phyloP scores from a whole-genome alignment of 2,113 vertebrate species.

The Gallinago jamesoni region DNA sequence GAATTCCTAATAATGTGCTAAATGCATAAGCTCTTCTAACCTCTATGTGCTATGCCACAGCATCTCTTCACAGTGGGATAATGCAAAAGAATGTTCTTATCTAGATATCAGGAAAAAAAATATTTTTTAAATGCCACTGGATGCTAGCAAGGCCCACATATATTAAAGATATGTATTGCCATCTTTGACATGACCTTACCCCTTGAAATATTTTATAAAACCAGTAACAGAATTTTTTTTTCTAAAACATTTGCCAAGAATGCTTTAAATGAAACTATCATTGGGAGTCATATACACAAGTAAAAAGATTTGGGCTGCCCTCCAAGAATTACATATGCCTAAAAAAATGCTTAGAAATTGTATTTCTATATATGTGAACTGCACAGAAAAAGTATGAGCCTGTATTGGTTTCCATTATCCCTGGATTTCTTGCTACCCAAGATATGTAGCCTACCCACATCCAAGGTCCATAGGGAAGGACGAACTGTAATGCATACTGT shows the following conservation, averaged over 20 bases:
- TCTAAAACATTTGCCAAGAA: slow-evolving; percentile 32
- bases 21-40: neutral
- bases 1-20: neutral
- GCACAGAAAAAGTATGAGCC: neutral
- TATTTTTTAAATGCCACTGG: slow-evolving; percentile 7
- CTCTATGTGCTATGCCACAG: neutral
- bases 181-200: slow-evolving; percentile 23
- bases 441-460: neutral
- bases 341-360: slow-evolving; percentile 13
- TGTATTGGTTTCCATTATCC: neutral
- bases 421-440: neutral
- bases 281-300: neutral
- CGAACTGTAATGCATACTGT: fast-evolving
- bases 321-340: slow-evolving; percentile 39
- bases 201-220: slow-evolving; percentile 39
- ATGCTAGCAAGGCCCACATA: neutral
- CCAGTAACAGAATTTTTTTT: slow-evolving; percentile 6
- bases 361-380: neutral
- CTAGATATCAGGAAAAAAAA: neutral
- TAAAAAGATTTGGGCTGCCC: neutral
- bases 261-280: slow-evolving; percentile 29
- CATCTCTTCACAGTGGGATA: neutral
- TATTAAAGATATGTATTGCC: slow-evolving; percentile 29
- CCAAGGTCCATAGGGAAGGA: neutral
- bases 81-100: slow-evolving; percentile 18